These are phyloP conservation scores for Macrostomum cliftonense DNA, from an alignment of 2,888 invertebrate species.

Conservation along the genomic window DNA sequence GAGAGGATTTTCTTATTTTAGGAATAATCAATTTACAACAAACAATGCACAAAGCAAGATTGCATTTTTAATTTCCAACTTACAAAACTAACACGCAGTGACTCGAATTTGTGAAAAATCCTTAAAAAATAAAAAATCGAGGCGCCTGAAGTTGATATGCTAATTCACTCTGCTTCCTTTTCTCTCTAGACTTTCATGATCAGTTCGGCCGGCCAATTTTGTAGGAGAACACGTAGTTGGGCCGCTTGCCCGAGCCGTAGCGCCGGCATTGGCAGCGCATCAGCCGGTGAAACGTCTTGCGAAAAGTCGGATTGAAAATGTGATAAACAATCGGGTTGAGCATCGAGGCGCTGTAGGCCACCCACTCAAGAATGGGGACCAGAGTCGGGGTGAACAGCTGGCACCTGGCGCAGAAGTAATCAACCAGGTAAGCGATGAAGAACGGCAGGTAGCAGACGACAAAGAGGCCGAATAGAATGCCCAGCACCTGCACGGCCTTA, in stretches of 20 bases:
- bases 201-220: too few relatives aligned
- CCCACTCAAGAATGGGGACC: conserved; percentile 8
- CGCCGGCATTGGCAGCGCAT: conserved; percentile 14
- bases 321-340: conserved; percentile 20
- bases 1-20: too few relatives aligned
- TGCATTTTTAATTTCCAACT: too few relatives aligned
- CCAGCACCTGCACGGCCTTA: conserved; percentile 18
- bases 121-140: too few relatives aligned
- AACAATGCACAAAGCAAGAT: too few relatives aligned
- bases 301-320: conserved; percentile 19
- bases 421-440: conserved; percentile 16
- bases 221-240: not conserved
- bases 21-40: too few relatives aligned
- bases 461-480: conserved; percentile 18
- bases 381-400: conserved; percentile 1
- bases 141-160: too few relatives aligned
- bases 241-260: not conserved
- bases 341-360: conserved; percentile 18
- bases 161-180: too few relatives aligned
- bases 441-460: conserved; percentile 19
- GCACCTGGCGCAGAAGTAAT: conserved; percentile 7
- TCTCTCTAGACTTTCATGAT: too few relatives aligned
- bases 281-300: conserved; percentile 17
- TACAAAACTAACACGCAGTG: too few relatives aligned
- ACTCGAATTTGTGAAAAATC: too few relatives aligned